These are phyloP conservation scores for Dexiosoma caninum DNA, from an alignment of 2,888 invertebrate species.

Conservation along the genomic window DNA sequence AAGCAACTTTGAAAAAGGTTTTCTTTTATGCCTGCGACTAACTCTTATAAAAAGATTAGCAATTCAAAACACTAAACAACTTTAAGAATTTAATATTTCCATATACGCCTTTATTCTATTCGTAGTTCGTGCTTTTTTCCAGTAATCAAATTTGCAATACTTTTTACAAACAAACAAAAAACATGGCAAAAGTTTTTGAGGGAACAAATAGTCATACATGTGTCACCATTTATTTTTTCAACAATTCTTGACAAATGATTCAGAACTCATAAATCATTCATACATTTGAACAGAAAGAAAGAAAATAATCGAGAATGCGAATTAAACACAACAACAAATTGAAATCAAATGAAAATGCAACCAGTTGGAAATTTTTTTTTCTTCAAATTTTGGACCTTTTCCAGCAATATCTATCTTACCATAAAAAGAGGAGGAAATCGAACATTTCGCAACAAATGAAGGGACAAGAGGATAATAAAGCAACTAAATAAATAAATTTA, in stretches of 20 bases:
- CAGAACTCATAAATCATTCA: slow-evolving; percentile 57
- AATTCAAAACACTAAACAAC: background rate
- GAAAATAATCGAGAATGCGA: background rate
- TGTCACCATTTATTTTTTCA: slow-evolving; percentile 49
- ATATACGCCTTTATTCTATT: slow-evolving; percentile 2
- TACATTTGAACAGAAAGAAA: slow-evolving; percentile 24
- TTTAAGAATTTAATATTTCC: background rate
- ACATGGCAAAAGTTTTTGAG: background rate
- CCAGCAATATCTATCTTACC: background rate
- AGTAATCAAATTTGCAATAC: slow-evolving; percentile 37
- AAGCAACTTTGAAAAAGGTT: too few species aligned
- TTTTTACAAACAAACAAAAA: background rate
- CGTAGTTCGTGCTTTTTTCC: background rate
- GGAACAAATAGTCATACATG: slow-evolving; percentile 35
- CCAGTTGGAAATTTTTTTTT: slow-evolving; percentile 34
- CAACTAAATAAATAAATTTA: slow-evolving; percentile 33
- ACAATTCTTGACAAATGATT: slow-evolving; percentile 52
- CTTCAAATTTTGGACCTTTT: background rate
- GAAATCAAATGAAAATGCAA: slow-evolving; percentile 57
- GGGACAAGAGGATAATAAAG: background rate
- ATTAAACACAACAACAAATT: background rate
- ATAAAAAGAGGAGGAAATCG: background rate
- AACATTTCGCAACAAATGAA: slow-evolving; percentile 4
- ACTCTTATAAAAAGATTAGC: too few species aligned
- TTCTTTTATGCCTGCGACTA: too few species aligned